Conservation (phyloP, 2,797 vertebrate genomes). For the Dicrostonyx torquatus region DNA sequence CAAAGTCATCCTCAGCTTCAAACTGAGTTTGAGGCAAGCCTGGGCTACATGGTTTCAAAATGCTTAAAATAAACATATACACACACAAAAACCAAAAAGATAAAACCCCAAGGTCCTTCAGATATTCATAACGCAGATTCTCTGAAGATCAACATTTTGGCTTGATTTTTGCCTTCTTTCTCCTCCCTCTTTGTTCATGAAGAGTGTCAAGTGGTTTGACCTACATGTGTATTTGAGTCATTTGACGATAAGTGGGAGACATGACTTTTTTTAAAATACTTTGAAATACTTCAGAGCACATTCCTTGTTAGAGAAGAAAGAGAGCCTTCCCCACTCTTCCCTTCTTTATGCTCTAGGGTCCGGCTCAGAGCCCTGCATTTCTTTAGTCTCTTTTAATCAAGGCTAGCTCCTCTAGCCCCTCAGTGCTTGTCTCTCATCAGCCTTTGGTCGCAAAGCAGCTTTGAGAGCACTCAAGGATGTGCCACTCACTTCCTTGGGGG, state of each 20-base stretch:
- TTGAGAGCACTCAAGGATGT: background rate
- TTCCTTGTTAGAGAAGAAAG: background rate
- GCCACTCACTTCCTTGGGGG: background rate
- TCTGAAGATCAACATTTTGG: constrained; percentile 8
- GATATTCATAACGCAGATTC: background rate
- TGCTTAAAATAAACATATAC: background rate
- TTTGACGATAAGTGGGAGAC: constrained; percentile 30
- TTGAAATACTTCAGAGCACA: constrained; percentile 19
- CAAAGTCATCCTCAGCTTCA: background rate
- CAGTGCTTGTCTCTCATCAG: background rate
- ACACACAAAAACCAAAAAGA: no score
- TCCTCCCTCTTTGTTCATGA: constrained; percentile 15
- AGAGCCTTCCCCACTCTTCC: background rate
- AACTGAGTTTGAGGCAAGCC: background rate
- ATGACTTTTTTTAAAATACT: background rate
- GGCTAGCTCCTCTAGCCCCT: background rate
- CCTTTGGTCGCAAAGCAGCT: background rate
- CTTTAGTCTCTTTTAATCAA: constrained; percentile 32
- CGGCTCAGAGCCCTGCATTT: background rate
- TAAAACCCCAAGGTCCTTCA: background rate
- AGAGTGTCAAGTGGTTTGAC: constrained; percentile 29
- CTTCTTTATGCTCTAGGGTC: constrained; percentile 23
- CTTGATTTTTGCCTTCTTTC: background rate
- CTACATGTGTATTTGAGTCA: constrained; percentile 8
- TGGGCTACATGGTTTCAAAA: background rate